Base-by-base conservation (phyloP, 2,113 vertebrate genomes). In the Orthonyx spaldingii region DNA sequence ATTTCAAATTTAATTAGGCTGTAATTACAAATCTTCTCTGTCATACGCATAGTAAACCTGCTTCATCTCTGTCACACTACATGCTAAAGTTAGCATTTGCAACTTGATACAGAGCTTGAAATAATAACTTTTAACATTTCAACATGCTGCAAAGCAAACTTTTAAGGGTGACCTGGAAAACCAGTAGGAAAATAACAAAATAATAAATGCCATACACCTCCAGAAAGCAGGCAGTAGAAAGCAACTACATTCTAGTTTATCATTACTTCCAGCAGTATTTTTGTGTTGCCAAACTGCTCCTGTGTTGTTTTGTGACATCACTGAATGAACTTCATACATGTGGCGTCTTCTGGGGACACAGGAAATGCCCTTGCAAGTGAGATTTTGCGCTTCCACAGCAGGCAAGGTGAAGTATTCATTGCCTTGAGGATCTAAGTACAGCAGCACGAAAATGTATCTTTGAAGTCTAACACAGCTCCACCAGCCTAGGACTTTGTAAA, bases 281-380 rank as follows among this genome's bases (percentile, higher is more conserved):
- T 30, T 23, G 64, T 39, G 9, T 11, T 84, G 32, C 14, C 60
- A 44, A 68, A 82, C 27, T 13, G 27, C 16, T 41, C 49, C 64
- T 3, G 5, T 16, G 28, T 16, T 3, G 0, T 23, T 70, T 47
- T 55, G 24, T 0, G 0, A 20, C 1, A 3, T 9, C 26, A 37
- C 13, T 21, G 30, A 91, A 76, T 3, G 10, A 50, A 59, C 39
- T 27, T 66, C 1, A 2, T 13, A 24, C 7, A 18, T 3, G 12
- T 46, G 37, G 13, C 23, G 44, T 87, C 46, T 35, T n/a, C 32
- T 20, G 7, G 14, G 42, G 55, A 41, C 1, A 1, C 6, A 53
- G 8, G 35, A 65, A 74, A 75, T 8, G 11, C 27, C 39, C 52
- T 32, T 59, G 39, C 39, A 75, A 63, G 10, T 2, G 20, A 82